Base-by-base conservation (phyloP, 2,797 vertebrate species). In the Yasuhikotakia modesta region DNA sequence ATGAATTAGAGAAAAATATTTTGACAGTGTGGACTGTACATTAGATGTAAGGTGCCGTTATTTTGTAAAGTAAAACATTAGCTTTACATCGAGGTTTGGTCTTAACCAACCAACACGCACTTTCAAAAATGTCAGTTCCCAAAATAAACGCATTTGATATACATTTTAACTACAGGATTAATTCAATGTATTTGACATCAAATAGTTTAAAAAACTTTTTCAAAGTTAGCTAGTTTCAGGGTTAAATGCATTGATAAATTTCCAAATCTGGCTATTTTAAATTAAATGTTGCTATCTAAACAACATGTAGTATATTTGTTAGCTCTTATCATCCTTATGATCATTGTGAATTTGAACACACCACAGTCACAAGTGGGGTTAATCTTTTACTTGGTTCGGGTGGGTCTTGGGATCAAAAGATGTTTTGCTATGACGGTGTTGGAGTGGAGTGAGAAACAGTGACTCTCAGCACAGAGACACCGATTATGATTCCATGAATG, bases 401-500 rank as follows among this genome's bases (percentile, higher is more conserved):
- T 43, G 12, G 24, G 14, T 61, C 55, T 60, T 27, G 19, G 16
- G 48, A 71, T 45, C 46, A 71, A 16, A 30, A 45, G 58, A 53
- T 52, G 66, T 78, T 78, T 70, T 78, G 48, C 7, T 17, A 12
- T 53, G 52, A 60, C 63, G 10, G 55, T 27, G 58, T 71, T 8
- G 57, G 24, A 57, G 73, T 30, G 39, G 30, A 60, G 75, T 11
- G 17, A 78, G 55, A 70, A 53, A 60, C 57, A 13, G 27, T 16
- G 8, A 65, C 61, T 39, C 17, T 21, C 10, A 13, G 39, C 32
- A 39, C 30, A 52, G 45, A 78, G 58, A 65, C 67, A 78, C 76
- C 64, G 68, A 48, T 71, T 65, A 19, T 78, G 76, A 78, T 78
- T 61, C 30, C 75, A 60, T 70, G 76, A 63, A 78, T 53, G 75